These are phyloP conservation scores for Ophonus ardosiacus DNA, from an alignment of 2,888 invertebrate species.

Conservation along the genomic window DNA sequence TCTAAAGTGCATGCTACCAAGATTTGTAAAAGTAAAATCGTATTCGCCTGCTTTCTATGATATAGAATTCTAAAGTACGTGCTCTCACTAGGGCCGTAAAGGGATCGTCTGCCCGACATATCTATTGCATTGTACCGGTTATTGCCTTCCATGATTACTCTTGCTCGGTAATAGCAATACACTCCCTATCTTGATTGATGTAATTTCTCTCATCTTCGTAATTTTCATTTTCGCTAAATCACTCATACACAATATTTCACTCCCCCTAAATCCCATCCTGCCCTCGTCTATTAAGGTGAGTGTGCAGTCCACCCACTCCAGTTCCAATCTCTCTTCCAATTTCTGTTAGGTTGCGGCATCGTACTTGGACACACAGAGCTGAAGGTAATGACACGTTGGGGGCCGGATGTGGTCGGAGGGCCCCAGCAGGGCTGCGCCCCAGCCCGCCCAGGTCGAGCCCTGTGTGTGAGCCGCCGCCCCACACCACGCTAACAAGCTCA, in stretches of 20 bases:
- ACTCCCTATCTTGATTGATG: too few species aligned
- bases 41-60: too few species aligned
- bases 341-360: slow-evolving; percentile 1
- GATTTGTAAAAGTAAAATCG: too few species aligned
- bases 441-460: slow-evolving; percentile 49
- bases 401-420: slow-evolving; percentile 51
- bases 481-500: slow-evolving; percentile 35
- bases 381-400: slow-evolving; percentile 46
- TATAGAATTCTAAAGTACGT: too few species aligned
- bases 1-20: too few species aligned
- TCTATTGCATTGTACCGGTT: too few species aligned
- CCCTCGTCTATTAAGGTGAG: slow-evolving; percentile 25
- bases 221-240: too few species aligned
- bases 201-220: too few species aligned
- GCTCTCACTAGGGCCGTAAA: too few species aligned
- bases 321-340: slow-evolving; percentile 10
- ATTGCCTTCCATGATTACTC: too few species aligned
- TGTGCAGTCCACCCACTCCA: slow-evolving; percentile 8
- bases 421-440: slow-evolving; percentile 32
- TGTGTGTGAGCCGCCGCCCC: slow-evolving; percentile 18
- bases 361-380: slow-evolving; percentile 1
- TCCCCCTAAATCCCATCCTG: neutral
- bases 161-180: too few species aligned
- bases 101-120: too few species aligned
- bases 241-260: neutral